These are phyloP conservation scores for Condylostylus longicornis DNA, from an alignment of 1,140 invertebrate species.

Conservation along the genomic window DNA sequence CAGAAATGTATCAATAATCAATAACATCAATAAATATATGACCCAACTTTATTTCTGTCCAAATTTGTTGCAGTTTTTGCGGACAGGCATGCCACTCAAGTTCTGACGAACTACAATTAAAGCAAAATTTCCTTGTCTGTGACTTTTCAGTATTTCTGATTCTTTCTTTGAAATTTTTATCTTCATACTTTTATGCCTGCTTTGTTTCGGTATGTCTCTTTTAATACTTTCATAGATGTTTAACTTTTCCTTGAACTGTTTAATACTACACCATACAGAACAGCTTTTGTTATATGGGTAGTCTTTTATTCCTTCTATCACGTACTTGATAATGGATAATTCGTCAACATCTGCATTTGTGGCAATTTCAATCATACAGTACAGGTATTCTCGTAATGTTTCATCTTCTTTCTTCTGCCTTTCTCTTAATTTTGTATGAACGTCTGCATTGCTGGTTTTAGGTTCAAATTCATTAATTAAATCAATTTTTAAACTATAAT, in stretches of 20 bases:
- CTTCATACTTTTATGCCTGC: no score
- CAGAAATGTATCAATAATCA: neutral
- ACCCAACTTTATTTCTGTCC: slow-evolving; percentile 6
- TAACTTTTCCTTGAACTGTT: slow-evolving; percentile 19
- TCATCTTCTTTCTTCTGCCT: slow-evolving; percentile 14
- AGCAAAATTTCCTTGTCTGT: slow-evolving; percentile 11
- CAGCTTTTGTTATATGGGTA: slow-evolving; percentile 18
- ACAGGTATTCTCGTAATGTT: slow-evolving; percentile 12
- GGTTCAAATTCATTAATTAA: slow-evolving; percentile 12
- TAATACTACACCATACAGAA: slow-evolving; percentile 24
- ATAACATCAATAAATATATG: neutral
- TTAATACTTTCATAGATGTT: slow-evolving; percentile 13
- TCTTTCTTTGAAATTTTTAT: no score
- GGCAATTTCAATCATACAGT: slow-evolving; percentile 17
- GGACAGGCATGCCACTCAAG: slow-evolving; percentile 3
- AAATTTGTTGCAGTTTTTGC: slow-evolving; percentile 10
- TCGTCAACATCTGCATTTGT: slow-evolving; percentile 18
- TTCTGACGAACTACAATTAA: slow-evolving; percentile 9
- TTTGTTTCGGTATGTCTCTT: slow-evolving; percentile 3
- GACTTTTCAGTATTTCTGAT: no score
- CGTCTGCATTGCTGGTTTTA: slow-evolving; percentile 11
- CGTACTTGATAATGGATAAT: slow-evolving; percentile 20
- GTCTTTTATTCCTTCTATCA: slow-evolving; percentile 28
- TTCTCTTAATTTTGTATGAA: slow-evolving; percentile 11
- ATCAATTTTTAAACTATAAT: slow-evolving; percentile 9